Percentiles rank a stretch among this genome's conserved stretches.
These are phyloP conservation scores for Atherinomorus stipes DNA, from an alignment of 2,113 vertebrate genomes.

Conservation along the genomic window DNA sequence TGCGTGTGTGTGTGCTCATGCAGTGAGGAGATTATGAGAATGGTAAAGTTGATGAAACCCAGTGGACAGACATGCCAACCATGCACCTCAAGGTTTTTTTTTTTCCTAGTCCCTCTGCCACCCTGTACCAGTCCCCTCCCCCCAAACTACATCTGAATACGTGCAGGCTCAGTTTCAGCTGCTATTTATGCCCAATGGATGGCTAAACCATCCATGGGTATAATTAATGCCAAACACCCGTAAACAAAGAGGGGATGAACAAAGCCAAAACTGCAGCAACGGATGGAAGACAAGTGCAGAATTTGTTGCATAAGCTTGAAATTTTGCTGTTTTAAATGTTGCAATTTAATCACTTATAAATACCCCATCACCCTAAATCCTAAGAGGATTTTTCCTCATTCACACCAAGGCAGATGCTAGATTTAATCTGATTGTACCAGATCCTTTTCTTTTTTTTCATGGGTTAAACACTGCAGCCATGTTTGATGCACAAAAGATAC, in stretches of 20 bases:
- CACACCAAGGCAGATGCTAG: too few relatives aligned
- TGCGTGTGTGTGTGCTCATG: slow-evolving; percentile 27
- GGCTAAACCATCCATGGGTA: slow-evolving; percentile 49
- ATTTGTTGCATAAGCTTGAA: neutral
- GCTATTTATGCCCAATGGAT: slow-evolving; percentile 41
- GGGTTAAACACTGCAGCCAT: neutral
- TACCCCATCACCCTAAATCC: too few relatives aligned
- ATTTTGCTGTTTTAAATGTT: neutral
- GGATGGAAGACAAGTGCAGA: neutral
- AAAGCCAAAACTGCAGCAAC: neutral
- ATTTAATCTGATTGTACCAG: neutral
- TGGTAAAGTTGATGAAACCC: slow-evolving; percentile 62
- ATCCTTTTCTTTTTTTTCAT: too few relatives aligned
- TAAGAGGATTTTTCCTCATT: too few relatives aligned
- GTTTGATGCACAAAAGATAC: neutral
- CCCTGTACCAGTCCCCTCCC: neutral
- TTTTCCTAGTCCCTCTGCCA: neutral
- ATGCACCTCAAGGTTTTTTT: slow-evolving; percentile 43
- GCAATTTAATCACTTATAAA: neutral
- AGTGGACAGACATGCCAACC: slow-evolving; percentile 65
- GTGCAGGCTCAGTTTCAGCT: slow-evolving; percentile 44
- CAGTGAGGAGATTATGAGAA: slow-evolving; percentile 54
- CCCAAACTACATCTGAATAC: slow-evolving; percentile 34
- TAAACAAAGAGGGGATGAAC: slow-evolving; percentile 23
- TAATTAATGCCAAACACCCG: slow-evolving; percentile 55